Evolutionary conservation across 2,113 vertebrate genomes (phyloP).

Genomic region (Henicopernis longicauda): DNA sequence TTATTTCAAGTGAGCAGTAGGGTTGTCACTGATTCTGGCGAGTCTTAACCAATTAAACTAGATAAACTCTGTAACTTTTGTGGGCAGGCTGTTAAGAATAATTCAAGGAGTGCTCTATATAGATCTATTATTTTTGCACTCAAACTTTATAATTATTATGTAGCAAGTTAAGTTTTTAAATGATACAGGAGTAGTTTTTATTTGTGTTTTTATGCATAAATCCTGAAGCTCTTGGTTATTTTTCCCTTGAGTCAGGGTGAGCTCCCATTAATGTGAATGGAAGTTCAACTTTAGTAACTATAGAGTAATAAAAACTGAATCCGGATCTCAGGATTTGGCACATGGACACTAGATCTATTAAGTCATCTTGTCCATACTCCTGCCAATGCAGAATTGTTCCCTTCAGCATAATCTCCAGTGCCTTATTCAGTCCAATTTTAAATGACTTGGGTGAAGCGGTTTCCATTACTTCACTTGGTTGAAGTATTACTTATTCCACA

Average conservation of each 20-base stretch:
- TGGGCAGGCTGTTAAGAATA: background rate
- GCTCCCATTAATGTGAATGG: slow-evolving; percentile 19
- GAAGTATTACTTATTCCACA: slow-evolving; percentile 68
- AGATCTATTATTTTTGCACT: background rate
- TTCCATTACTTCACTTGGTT: slow-evolving; percentile 70
- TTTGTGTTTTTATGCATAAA: background rate
- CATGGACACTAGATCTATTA: slow-evolving; percentile 47
- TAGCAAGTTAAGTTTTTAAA: background rate
- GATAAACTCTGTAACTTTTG: background rate
- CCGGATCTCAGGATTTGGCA: slow-evolving; percentile 53
- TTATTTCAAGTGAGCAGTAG: background rate
- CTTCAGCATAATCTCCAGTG: slow-evolving; percentile 59
- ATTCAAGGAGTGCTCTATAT: background rate
- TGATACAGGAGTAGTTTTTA: background rate
- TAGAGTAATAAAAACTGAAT: slow-evolving; percentile 52
- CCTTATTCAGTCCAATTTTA: slow-evolving; percentile 56
- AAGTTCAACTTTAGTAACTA: slow-evolving; percentile 35
- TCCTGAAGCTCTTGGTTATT: background rate
- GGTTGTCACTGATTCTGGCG: background rate
- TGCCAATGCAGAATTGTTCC: slow-evolving; percentile 60
- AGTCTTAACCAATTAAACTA: background rate
- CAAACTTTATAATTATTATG: background rate
- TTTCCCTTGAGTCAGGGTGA: slow-evolving; percentile 3
- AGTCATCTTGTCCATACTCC: slow-evolving; percentile 52
- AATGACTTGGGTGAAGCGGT: slow-evolving; percentile 58